Base-by-base conservation (phyloP, 2,797 vertebrate species). In the Gobio occitaniae region DNA sequence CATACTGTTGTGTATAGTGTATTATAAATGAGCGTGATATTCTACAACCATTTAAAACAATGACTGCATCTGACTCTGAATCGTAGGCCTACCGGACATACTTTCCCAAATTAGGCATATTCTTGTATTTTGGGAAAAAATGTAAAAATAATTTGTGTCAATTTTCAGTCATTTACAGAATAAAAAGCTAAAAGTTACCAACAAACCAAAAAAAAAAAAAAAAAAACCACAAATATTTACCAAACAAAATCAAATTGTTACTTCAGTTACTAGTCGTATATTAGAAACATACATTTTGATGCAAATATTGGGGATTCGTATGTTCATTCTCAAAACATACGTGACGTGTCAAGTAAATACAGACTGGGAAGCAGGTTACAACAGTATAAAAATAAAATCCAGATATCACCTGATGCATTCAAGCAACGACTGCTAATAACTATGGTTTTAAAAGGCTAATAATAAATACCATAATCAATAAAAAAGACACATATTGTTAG, bases 11-110 rank as follows among this genome's bases (percentile, higher is more conserved):
- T 71, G 92, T 92, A 88, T 91, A 89, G 90, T 86, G 89, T 84
- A 78, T 90, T 85, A 82, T 83, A 86, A 92, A 66, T 15, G 86
- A 83, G 66, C 19, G 89, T 91, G 88, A 93, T 86, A 91, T 91
- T 85, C 94, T 91, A 96, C 95, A 96, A 96, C 95, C 95, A 96
- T 96, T 96, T 96, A 96, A 96, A 96, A 96, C 95, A 96, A 96
- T 96, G 95, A 96, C 95, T 95, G 95, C 92, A 94, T 93, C 91
- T 92, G 90, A 89, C 78, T 69, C 61, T 44, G 75, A 66, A 77
- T 86, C 84, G 87, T 91, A 90, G 91, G 91, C 88, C 76, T 80
- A 89, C 90, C 89, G 83, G 88, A 92, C 82, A 91, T 89, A 76
- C 63, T 87, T 89, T 86, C 56, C 89, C 89, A 91, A 76, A 91